Percentiles rank a stretch among this genome's conserved stretches.
These are phyloP conservation scores for Epirrhoe tristata DNA, from an alignment of 2,888 invertebrate species.

Conservation along the genomic window DNA sequence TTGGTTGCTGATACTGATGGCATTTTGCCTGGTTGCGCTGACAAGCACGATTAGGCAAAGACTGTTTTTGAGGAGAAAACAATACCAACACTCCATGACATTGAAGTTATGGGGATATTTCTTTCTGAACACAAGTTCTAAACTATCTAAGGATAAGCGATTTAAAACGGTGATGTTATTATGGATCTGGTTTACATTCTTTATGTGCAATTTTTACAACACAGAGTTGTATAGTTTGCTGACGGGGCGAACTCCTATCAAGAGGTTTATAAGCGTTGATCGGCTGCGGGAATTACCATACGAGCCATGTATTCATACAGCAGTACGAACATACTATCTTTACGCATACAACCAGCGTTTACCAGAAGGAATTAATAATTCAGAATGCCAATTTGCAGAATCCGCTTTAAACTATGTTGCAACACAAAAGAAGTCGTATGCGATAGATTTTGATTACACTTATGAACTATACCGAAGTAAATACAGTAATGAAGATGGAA, in stretches of 20 bases:
- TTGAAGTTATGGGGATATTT: conserved; percentile 63
- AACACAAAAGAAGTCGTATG: conserved; percentile 50
- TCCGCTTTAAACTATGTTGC: conserved; percentile 55
- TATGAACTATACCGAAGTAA: conserved; percentile 54
- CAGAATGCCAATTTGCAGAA: conserved; percentile 52
- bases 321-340: conserved; percentile 52
- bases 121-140: conserved; percentile 54
- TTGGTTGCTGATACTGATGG: conserved; percentile 59
- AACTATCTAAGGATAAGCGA: conserved; percentile 50
- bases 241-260: conserved; percentile 53
- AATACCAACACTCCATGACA: conserved; percentile 45
- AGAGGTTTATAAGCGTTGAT: conserved; percentile 44
- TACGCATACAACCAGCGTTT: conserved; percentile 57
- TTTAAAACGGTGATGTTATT: conserved; percentile 55
- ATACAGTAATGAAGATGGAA: conserved; percentile 54
- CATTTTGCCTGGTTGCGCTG: conserved; percentile 46
- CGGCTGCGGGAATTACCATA: conserved; percentile 51
- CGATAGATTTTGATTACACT: conserved; percentile 54
- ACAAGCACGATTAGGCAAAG: conserved; percentile 42
- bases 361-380: conserved; percentile 47
- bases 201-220: conserved; percentile 65
- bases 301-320: conserved; percentile 59
- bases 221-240: conserved; percentile 63
- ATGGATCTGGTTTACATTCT: conserved; percentile 71
- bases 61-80: conserved; percentile 39